Percentiles rank a stretch among this genome's conserved stretches.
These are phyloP conservation scores for Ciona savignyi DNA, from an alignment of 23 tunicate species.

Conservation along the genomic window DNA sequence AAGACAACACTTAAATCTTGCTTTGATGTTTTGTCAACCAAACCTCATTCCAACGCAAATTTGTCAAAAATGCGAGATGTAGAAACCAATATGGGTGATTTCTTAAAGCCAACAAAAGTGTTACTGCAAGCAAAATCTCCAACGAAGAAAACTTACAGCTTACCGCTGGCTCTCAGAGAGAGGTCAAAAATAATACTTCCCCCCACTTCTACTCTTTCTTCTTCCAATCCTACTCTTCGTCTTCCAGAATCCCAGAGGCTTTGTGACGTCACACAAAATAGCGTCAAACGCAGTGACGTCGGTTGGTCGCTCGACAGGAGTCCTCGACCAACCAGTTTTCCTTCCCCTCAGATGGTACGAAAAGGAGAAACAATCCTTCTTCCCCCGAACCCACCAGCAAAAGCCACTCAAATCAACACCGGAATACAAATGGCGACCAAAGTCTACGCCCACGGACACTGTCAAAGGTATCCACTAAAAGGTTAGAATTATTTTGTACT, in stretches of 20 bases:
- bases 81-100: background rate
- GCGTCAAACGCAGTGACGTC: background rate
- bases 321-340: background rate
- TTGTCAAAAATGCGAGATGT: background rate
- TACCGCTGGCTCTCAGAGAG: background rate
- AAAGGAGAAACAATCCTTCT: background rate
- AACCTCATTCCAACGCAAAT: background rate
- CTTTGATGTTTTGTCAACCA: background rate
- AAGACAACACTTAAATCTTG: background rate
- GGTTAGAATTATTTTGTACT: too few relatives aligned
- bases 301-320: background rate
- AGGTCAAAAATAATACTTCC: background rate
- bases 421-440: background rate
- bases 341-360: background rate
- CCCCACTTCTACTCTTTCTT: background rate
- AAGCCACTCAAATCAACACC: background rate
- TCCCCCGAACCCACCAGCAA: background rate
- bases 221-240: background rate
- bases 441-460: background rate
- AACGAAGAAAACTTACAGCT: background rate
- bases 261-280: background rate
- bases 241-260: background rate
- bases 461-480: too few relatives aligned
- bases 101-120: background rate
- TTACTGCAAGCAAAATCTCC: background rate